These are phyloP conservation scores for Cephalotes varians DNA, from an alignment of 2,888 invertebrate genomes.

Conservation along the genomic window DNA sequence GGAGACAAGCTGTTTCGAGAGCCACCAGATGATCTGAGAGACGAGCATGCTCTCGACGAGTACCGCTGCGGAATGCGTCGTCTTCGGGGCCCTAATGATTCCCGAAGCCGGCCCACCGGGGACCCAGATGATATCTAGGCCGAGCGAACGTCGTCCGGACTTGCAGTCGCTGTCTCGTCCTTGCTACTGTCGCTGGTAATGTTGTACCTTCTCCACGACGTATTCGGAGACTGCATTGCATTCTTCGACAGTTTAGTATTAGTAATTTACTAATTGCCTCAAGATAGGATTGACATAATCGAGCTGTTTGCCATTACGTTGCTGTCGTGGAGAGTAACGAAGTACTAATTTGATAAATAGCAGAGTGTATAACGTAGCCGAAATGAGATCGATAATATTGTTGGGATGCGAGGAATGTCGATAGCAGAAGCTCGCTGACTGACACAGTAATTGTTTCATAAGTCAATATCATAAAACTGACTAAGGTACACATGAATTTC, in stretches of 20 bases:
- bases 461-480: slow-evolving; percentile 28
- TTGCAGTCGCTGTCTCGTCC: slow-evolving; percentile 47
- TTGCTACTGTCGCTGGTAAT: slow-evolving; percentile 63
- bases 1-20: slow-evolving; percentile 64
- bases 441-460: slow-evolving; percentile 37
- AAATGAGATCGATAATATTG: slow-evolving; percentile 20
- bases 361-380: background rate
- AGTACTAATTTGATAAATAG: slow-evolving; percentile 3
- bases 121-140: slow-evolving; percentile 78
- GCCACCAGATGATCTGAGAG: slow-evolving; percentile 70
- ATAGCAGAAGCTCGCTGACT: slow-evolving; percentile 25
- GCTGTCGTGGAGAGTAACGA: background rate
- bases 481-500: background rate
- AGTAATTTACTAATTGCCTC: slow-evolving; percentile 70
- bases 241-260: slow-evolving; percentile 64
- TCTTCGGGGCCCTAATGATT: slow-evolving; percentile 77
- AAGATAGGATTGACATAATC: slow-evolving; percentile 63
- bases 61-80: slow-evolving; percentile 72
- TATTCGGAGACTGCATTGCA: slow-evolving; percentile 50
- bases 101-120: slow-evolving; percentile 74
- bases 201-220: slow-evolving; percentile 12
- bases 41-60: slow-evolving; percentile 52
- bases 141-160: slow-evolving; percentile 66
- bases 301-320: slow-evolving; percentile 45
- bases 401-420: slow-evolving; percentile 19